Percentiles rank a stretch among this genome's conserved stretches.
phyloP scores from a whole-genome alignment of 2,888 invertebrate species.

The Stenoptilia bipunctidactyla region DNA sequence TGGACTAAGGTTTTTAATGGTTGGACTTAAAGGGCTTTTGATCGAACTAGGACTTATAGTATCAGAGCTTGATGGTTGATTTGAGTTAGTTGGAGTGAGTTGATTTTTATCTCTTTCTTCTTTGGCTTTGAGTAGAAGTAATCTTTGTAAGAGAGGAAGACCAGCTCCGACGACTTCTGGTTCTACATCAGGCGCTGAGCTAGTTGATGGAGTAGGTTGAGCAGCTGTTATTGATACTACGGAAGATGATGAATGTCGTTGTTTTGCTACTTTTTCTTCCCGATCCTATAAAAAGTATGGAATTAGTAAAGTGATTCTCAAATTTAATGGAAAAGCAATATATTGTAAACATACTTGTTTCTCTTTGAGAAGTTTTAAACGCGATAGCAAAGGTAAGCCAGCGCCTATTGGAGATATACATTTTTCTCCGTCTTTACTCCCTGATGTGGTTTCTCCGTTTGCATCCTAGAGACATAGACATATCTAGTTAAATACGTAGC shows the following conservation, averaged over 20 bases:
- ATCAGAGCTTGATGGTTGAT: slow-evolving; percentile 63
- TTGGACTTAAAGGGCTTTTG: slow-evolving; percentile 64
- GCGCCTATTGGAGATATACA: slow-evolving; percentile 84
- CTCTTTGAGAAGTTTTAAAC: slow-evolving; percentile 85
- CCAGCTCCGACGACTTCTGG: slow-evolving; percentile 78
- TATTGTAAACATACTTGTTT: slow-evolving; percentile 75
- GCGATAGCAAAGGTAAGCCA: slow-evolving; percentile 83
- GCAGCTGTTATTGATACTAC: slow-evolving; percentile 51
- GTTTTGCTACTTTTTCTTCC: slow-evolving; percentile 63
- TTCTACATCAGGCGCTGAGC: slow-evolving; percentile 68
- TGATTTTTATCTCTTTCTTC: slow-evolving; percentile 74
- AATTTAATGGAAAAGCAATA: not conserved
- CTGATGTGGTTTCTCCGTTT: slow-evolving; percentile 50
- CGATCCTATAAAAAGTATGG: slow-evolving; percentile 38
- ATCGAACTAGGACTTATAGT: slow-evolving; percentile 64
- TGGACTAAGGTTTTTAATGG: slow-evolving; percentile 59
- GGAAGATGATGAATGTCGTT: slow-evolving; percentile 48
- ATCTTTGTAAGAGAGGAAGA: slow-evolving; percentile 80
- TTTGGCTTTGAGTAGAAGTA: slow-evolving; percentile 81
- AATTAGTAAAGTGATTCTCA: not conserved
- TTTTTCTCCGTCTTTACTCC: slow-evolving; percentile 69
- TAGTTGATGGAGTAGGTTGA: slow-evolving; percentile 73
- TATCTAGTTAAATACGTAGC: not conserved
- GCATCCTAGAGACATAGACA: slow-evolving; percentile 33
- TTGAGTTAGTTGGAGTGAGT: slow-evolving; percentile 49